A percentile compares a stretch with the other conserved stretches of the same genome.
Conservation (phyloP, 2,113 vertebrate species). For the Lethenteron reissneri region DNA sequence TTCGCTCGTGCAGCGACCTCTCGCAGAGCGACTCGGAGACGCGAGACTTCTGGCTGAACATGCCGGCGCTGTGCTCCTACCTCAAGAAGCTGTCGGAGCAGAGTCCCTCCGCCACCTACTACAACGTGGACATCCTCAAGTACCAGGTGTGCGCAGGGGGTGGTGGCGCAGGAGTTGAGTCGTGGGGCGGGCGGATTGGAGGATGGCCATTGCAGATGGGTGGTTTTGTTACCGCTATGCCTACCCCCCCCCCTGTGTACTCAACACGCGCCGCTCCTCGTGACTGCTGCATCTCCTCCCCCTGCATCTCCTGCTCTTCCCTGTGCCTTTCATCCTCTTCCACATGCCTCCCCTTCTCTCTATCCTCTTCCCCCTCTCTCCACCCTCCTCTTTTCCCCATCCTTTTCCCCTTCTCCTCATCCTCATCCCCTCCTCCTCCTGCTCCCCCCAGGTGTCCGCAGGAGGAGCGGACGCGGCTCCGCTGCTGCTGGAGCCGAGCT, state of each 20-base stretch:
- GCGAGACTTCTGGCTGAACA: slow-evolving; percentile 96
- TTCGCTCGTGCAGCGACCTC: slow-evolving; percentile 28
- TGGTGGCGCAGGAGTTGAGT: too few relatives aligned
- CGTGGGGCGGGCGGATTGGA: too few relatives aligned
- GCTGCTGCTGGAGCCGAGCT: slow-evolving; percentile 76
- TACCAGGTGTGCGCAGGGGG: slow-evolving; percentile 49
- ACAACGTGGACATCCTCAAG: slow-evolving; percentile 98
- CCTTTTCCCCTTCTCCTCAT: too few relatives aligned
- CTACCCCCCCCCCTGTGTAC: too few relatives aligned
- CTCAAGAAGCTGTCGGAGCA: slow-evolving; percentile 88
- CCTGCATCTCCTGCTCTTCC: too few relatives aligned
- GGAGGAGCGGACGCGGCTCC: slow-evolving; percentile 88
- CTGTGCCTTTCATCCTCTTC: too few relatives aligned
- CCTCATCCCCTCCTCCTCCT: not conserved
- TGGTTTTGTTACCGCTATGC: too few relatives aligned
- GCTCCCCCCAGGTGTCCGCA: slow-evolving; percentile 40
- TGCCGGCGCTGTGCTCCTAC: slow-evolving; percentile 87
- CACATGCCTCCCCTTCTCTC: not conserved
- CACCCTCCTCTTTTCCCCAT: too few relatives aligned
- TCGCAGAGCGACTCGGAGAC: slow-evolving; percentile 30
- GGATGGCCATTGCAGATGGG: too few relatives aligned
- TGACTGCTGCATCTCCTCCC: slow-evolving; percentile 15
- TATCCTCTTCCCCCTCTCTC: slow-evolving; percentile 4
- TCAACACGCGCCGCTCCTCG: not conserved
- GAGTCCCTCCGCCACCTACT: slow-evolving; percentile 90